Conservation (phyloP, 2,113 vertebrate species). For the Bos indicus region DNA sequence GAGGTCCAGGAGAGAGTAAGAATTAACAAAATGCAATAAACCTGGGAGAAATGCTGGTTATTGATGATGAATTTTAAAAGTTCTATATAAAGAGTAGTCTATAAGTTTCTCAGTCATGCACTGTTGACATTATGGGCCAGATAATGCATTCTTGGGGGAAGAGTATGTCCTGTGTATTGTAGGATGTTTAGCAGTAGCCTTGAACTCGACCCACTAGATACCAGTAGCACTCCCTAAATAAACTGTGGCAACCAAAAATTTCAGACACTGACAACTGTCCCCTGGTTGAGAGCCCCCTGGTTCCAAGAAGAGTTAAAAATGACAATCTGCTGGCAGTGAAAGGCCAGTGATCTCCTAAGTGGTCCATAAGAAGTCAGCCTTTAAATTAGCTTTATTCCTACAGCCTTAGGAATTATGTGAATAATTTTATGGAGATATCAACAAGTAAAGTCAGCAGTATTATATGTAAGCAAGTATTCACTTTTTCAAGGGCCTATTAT, state of each 20-base stretch:
- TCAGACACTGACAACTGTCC: background rate
- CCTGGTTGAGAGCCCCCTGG: background rate
- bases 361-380: too few relatives aligned
- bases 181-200: background rate
- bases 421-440: too few relatives aligned
- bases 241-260: background rate
- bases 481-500: background rate
- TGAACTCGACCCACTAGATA: accelerated
- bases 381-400: too few relatives aligned
- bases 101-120: background rate
- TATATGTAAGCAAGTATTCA: too few relatives aligned
- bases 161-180: background rate
- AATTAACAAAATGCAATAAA: background rate
- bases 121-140: background rate
- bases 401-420: too few relatives aligned
- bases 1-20: background rate
- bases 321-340: too few relatives aligned
- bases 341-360: accelerated
- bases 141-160: accelerated
- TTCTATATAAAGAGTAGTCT: background rate
- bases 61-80: background rate
- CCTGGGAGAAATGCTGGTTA: background rate
- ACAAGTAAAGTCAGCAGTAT: too few relatives aligned
- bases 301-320: too few relatives aligned
- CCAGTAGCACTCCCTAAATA: background rate